These are phyloP conservation scores for Hydrotaea cyrtoneurina DNA, from an alignment of 2,888 invertebrate species.

Conservation along the genomic window DNA sequence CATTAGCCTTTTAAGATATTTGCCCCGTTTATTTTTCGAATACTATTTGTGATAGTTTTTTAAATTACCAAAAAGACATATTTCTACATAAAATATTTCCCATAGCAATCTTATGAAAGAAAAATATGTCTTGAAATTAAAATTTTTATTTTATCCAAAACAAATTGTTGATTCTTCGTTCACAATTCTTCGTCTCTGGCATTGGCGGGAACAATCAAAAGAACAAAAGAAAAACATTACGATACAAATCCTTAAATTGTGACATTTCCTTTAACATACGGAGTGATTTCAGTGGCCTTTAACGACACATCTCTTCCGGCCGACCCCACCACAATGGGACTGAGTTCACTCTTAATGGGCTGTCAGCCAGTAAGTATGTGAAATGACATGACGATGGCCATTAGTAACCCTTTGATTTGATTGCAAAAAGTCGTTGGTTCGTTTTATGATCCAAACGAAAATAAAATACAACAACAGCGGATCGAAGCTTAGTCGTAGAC, in stretches of 20 bases:
- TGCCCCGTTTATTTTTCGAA: no score
- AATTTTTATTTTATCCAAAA: no score
- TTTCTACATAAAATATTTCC: no score
- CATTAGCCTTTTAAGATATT: no score
- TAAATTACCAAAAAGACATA: no score
- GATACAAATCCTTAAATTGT: constrained; percentile 23
- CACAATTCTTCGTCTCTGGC: no score
- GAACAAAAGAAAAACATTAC: constrained; percentile 12
- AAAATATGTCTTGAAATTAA: no score
- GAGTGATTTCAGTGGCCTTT: background rate
- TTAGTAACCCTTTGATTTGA: constrained; percentile 31
- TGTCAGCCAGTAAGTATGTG: no score
- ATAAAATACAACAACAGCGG: background rate
- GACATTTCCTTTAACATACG: constrained; percentile 16
- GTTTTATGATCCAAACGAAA: background rate
- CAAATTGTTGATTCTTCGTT: no score
- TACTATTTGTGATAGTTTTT: no score
- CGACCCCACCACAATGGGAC: background rate
- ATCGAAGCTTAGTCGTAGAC: background rate
- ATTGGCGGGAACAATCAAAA: background rate
- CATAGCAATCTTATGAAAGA: no score
- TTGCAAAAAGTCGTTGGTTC: background rate
- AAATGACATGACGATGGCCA: background rate
- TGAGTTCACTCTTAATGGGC: no score
- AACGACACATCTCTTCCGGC: background rate